Percentiles rank a stretch among this genome's conserved stretches.
Conservation (phyloP, 2,888 invertebrate species). For the Dicycla oo region DNA sequence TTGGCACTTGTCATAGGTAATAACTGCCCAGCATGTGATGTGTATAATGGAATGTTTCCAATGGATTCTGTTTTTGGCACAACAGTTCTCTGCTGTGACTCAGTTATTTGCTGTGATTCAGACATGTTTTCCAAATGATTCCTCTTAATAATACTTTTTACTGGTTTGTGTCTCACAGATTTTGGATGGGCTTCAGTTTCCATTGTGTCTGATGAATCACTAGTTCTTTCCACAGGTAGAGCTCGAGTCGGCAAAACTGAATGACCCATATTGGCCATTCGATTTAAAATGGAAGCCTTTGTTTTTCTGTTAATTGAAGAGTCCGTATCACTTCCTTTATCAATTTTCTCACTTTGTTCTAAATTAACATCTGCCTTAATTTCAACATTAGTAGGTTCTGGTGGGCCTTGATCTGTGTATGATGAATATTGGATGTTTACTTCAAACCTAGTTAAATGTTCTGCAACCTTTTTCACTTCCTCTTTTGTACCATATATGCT, state of each 20-base stretch:
- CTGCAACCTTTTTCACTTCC: slow-evolving; percentile 74
- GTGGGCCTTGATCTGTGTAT: slow-evolving; percentile 62
- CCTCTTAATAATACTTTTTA: slow-evolving; percentile 71
- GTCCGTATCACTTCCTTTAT: slow-evolving; percentile 83
- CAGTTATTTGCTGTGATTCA: slow-evolving; percentile 63
- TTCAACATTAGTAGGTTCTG: slow-evolving; percentile 60
- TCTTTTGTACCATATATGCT: slow-evolving; percentile 78
- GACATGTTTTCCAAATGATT: slow-evolving; percentile 67
- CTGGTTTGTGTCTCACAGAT: slow-evolving; percentile 76
- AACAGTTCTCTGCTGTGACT: slow-evolving; percentile 63
- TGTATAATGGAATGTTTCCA: slow-evolving; percentile 61
- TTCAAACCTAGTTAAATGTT: slow-evolving; percentile 72
- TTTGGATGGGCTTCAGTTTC: slow-evolving; percentile 71
- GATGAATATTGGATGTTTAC: slow-evolving; percentile 70
- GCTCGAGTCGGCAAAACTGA: slow-evolving; percentile 80
- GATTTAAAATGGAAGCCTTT: slow-evolving; percentile 82
- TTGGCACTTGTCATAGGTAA: slow-evolving; percentile 73
- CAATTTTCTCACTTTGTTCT: slow-evolving; percentile 50
- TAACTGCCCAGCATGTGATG: slow-evolving; percentile 72
- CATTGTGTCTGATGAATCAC: slow-evolving; percentile 83
- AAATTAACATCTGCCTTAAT: slow-evolving; percentile 7
- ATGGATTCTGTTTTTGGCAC: slow-evolving; percentile 58
- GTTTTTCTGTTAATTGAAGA: slow-evolving; percentile 79
- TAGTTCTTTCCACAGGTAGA: slow-evolving; percentile 69
- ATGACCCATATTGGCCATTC: slow-evolving; percentile 87